A percentile compares a stretch with the other conserved stretches of the same genome.
These are phyloP conservation scores for Drosophila tripunctata DNA, from an alignment of 2,888 invertebrate genomes.

Conservation along the genomic window DNA sequence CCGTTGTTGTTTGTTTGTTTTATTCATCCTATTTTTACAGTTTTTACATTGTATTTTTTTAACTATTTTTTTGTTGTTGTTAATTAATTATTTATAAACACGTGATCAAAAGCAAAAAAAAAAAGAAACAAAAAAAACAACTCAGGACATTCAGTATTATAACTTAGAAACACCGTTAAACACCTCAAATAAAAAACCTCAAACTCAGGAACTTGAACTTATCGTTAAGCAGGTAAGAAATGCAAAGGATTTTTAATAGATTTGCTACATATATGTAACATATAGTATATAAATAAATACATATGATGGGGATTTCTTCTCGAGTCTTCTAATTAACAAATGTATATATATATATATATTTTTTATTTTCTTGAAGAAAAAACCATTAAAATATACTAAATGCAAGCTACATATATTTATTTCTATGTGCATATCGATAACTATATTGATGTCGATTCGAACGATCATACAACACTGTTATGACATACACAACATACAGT, in stretches of 20 bases:
- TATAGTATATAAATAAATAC: too few relatives aligned
- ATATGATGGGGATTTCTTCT: too few relatives aligned
- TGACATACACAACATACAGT: background rate
- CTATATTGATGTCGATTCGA: background rate
- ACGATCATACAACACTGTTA: background rate
- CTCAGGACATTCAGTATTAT: slow-evolving; percentile 36
- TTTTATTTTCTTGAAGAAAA: too few relatives aligned
- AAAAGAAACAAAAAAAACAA: too few relatives aligned
- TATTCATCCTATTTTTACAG: slow-evolving; percentile 12
- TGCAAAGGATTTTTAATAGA: too few relatives aligned
- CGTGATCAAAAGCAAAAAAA: too few relatives aligned
- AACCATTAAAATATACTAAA: too few relatives aligned
- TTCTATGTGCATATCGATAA: too few relatives aligned
- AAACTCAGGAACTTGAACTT: slow-evolving; percentile 27
- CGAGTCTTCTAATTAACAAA: too few relatives aligned
- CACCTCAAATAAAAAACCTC: slow-evolving; percentile 5
- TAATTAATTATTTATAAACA: slow-evolving; percentile 1
- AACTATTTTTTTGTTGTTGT: slow-evolving; percentile 17
- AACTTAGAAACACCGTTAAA: slow-evolving; percentile 8
- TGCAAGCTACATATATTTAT: too few relatives aligned
- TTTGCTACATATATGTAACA: too few relatives aligned
- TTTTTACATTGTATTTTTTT: slow-evolving; percentile 1
- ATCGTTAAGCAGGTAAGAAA: slow-evolving; percentile 43
- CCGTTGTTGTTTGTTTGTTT: background rate
- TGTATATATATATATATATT: too few relatives aligned